Percentiles rank a stretch among this genome's conserved stretches.
phyloP scores from a whole-genome alignment of 2,888 invertebrate genomes.

The Mythimna impura region DNA sequence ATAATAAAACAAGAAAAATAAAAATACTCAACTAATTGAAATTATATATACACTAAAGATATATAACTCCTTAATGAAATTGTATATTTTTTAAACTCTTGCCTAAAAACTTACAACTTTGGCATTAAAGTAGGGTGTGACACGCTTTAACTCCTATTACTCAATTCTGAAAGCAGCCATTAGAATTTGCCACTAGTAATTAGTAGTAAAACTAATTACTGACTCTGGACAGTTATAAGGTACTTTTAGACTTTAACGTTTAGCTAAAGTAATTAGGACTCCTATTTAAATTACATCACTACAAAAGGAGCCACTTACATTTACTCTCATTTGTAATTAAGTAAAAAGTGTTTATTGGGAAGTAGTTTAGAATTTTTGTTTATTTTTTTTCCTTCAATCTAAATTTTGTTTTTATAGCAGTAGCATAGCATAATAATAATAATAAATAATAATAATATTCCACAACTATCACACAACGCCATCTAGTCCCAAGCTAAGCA shows the following conservation, averaged over 20 bases:
- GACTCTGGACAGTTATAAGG: not conserved
- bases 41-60: too few species aligned
- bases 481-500: too few species aligned
- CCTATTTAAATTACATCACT: constrained; percentile 4
- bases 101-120: not conserved
- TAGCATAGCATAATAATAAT: too few species aligned
- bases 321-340: not conserved
- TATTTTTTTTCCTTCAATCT: too few species aligned
- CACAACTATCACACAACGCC: too few species aligned
- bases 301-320: not conserved
- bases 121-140: not conserved
- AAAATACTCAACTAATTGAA: too few species aligned
- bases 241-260: constrained; percentile 2
- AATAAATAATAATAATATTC: too few species aligned
- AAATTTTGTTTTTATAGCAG: too few species aligned
- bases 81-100: not conserved
- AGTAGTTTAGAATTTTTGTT: too few species aligned
- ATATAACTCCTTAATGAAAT: too few species aligned
- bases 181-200: not conserved
- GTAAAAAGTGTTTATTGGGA: not conserved
- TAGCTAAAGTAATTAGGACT: constrained; percentile 1
- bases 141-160: not conserved
- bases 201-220: constrained; percentile 11
- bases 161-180: not conserved
- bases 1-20: too few species aligned